Percentiles rank a stretch among this genome's conserved stretches.
Conservation (phyloP, 1,140 invertebrate genomes). For the Calosoma granatense region DNA sequence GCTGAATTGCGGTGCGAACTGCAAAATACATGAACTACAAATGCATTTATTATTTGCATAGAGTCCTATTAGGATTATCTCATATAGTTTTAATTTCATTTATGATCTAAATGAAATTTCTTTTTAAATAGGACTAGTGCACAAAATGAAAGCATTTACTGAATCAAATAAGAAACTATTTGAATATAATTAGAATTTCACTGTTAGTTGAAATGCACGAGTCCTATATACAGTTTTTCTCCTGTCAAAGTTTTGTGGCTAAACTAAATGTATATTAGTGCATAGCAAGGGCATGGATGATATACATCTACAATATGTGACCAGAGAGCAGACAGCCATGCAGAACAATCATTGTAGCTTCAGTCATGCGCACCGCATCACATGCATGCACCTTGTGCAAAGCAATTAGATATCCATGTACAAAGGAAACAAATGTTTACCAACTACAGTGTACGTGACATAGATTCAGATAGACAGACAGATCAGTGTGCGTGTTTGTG, state of each 20-base stretch:
- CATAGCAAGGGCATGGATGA: not conserved
- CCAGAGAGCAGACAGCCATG: conserved; percentile 2
- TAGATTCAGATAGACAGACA: not conserved
- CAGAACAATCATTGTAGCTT: not conserved
- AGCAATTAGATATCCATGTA: not conserved
- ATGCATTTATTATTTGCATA: not conserved
- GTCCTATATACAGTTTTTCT: no score
- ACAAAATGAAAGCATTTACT: no score
- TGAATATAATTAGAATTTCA: no score
- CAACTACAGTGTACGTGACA: not conserved
- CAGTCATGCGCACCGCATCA: not conserved
- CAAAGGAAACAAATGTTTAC: not conserved
- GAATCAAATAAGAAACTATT: no score
- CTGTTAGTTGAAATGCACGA: no score
- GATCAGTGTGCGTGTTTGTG: not conserved
- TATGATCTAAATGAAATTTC: no score
- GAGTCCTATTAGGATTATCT: no score
- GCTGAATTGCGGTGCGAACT: not conserved
- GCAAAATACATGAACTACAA: not conserved
- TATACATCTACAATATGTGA: not conserved
- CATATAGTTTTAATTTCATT: no score
- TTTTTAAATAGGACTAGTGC: no score
- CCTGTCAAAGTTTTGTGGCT: conserved; percentile 2
- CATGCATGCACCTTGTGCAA: not conserved
- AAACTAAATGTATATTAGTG: not conserved